phyloP scores from a whole-genome alignment of 2,888 invertebrate genomes.

The Synergus umbraculus region DNA sequence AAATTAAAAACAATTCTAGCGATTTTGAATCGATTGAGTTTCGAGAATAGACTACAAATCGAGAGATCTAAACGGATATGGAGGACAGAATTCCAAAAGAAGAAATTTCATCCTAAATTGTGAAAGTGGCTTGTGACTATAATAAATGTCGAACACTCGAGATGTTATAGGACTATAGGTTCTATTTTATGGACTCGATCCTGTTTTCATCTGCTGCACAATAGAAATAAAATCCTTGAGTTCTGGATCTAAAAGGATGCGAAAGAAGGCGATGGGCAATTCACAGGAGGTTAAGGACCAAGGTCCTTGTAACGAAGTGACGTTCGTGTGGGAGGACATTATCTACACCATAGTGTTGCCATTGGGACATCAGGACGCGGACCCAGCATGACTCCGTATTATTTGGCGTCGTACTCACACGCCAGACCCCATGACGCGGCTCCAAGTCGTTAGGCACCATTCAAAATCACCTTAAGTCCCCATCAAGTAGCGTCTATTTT shows the following conservation, averaged over 20 bases:
- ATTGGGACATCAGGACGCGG: slow-evolving; percentile 65
- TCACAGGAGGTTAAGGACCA: slow-evolving; percentile 70
- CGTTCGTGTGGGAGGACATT: slow-evolving; percentile 74
- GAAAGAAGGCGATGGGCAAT: slow-evolving; percentile 49
- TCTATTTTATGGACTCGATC: slow-evolving; percentile 14
- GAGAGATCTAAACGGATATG: neutral
- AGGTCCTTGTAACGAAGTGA: slow-evolving; percentile 69
- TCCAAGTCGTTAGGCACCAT: slow-evolving; percentile 75
- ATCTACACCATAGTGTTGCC: slow-evolving; percentile 66
- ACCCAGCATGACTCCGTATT: slow-evolving; percentile 75
- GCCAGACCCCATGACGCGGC: slow-evolving; percentile 72
- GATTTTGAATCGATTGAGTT: too few relatives aligned
- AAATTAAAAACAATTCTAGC: too few relatives aligned
- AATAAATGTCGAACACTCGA: slow-evolving; percentile 15
- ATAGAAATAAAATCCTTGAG: slow-evolving; percentile 32
- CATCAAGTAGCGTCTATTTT: slow-evolving; percentile 75
- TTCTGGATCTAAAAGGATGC: slow-evolving; percentile 15
- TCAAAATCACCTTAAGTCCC: slow-evolving; percentile 75
- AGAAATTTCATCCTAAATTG: neutral
- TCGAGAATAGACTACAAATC: neutral
- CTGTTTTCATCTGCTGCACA: slow-evolving; percentile 19
- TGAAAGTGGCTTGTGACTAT: neutral
- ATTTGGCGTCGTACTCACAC: slow-evolving; percentile 69
- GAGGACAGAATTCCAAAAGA: neutral
- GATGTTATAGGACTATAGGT: neutral